Evolutionary conservation across 1,140 invertebrate genomes (phyloP).

Genomic region (Zaprionus gabonicus): DNA sequence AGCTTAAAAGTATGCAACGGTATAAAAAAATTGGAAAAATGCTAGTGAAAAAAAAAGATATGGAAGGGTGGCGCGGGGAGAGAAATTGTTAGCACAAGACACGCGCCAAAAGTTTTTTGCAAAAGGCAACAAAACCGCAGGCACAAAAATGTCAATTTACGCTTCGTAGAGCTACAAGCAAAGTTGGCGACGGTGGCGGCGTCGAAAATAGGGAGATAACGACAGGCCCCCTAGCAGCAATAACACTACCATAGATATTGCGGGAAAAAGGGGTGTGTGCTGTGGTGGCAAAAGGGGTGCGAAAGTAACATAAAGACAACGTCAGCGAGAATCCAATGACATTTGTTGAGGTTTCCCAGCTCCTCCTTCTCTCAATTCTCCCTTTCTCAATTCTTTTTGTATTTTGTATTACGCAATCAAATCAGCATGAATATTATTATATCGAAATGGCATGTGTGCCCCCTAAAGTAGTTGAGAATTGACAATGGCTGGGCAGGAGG

Average conservation of each 20-base stretch:
- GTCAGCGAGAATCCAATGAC: conserved; percentile 69
- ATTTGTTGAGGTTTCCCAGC: conserved; percentile 54
- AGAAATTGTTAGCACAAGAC: conserved; percentile 69
- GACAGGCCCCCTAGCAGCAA: conserved; percentile 13
- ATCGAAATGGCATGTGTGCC: conserved; percentile 66
- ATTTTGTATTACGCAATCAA: conserved; percentile 69
- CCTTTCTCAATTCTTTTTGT: conserved; percentile 27
- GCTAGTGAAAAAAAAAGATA: conserved; percentile 19
- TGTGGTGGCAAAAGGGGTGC: background rate
- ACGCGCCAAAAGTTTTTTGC: conserved; percentile 67
- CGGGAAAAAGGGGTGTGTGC: background rate
- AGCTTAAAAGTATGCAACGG: conserved; percentile 61
- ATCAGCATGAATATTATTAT: conserved; percentile 81
- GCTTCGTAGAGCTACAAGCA: conserved; percentile 61
- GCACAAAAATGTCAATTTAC: conserved; percentile 81
- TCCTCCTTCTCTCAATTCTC: conserved; percentile 2
- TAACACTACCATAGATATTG: conserved; percentile 20
- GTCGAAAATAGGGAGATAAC: background rate
- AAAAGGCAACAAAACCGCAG: conserved; percentile 65
- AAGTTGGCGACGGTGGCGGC: conserved; percentile 11
- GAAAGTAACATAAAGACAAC: conserved; percentile 30
- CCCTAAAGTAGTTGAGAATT: background rate
- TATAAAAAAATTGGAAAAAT: conserved; percentile 9
- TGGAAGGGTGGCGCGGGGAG: background rate
- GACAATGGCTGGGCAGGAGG: background rate